These are phyloP conservation scores for Diadegma fenestrale DNA, from an alignment of 2,888 invertebrate genomes.

Conservation along the genomic window DNA sequence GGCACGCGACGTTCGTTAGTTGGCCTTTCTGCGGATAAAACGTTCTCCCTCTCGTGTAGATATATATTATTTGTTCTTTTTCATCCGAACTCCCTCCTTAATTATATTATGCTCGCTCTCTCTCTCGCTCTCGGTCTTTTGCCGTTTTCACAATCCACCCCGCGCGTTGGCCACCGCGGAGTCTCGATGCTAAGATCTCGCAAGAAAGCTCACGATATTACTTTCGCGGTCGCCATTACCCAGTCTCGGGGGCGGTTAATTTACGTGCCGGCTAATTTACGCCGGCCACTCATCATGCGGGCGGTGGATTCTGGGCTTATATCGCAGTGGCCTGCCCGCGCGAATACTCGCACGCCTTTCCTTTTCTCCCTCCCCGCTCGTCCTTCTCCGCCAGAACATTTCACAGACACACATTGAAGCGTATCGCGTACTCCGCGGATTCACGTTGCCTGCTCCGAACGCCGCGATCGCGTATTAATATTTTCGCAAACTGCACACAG, in stretches of 20 bases:
- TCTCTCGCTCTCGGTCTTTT: slow-evolving; percentile 20
- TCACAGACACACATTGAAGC: slow-evolving; percentile 13
- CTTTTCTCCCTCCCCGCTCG: slow-evolving; percentile 38
- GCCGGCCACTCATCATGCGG: slow-evolving; percentile 80
- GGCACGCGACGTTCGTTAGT: slow-evolving; percentile 80
- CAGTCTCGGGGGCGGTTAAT: slow-evolving; percentile 81
- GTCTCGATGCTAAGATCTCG: slow-evolving; percentile 42
- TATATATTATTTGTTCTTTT: slow-evolving; percentile 48
- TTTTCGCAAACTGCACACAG: slow-evolving; percentile 28
- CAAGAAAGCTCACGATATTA: slow-evolving; percentile 68
- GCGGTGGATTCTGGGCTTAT: slow-evolving; percentile 72
- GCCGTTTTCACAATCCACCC: slow-evolving; percentile 47
- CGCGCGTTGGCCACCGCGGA: slow-evolving; percentile 37
- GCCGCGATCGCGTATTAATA: slow-evolving; percentile 32
- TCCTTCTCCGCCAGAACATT: slow-evolving; percentile 28
- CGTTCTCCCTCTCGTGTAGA: slow-evolving; percentile 45
- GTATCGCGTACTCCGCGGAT: slow-evolving; percentile 24
- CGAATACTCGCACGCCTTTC: slow-evolving; percentile 63
- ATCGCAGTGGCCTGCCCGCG: slow-evolving; percentile 73
- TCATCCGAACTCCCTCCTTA: slow-evolving; percentile 45
- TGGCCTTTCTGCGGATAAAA: slow-evolving; percentile 44
- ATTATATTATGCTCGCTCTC: slow-evolving; percentile 21
- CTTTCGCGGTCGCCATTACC: slow-evolving; percentile 72
- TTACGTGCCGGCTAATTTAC: slow-evolving; percentile 81
- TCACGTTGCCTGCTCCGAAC: slow-evolving; percentile 38